Base-by-base conservation (phyloP, 2,113 vertebrate genomes). In the Arothron firmamentum region DNA sequence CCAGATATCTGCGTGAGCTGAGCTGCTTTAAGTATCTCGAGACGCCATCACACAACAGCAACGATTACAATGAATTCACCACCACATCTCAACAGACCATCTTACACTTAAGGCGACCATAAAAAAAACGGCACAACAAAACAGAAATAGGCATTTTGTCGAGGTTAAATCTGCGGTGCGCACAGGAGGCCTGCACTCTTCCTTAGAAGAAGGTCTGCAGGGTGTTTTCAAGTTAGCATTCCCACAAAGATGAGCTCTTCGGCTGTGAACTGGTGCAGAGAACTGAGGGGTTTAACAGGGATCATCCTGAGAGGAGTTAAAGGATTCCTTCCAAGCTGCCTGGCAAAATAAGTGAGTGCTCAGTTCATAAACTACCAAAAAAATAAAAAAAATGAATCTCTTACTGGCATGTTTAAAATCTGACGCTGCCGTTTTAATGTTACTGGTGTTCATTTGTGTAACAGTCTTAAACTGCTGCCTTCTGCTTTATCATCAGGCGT, bases 61-160 rank as follows among this genome's bases (percentile, higher is more conserved):
- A 58, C 10, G 3, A 43, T 61, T 49, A 77, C 55, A 52, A 71
- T 56, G 1, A 45, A 15, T 5, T 3, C 20, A 31, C 46, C 16
- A 67, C 65, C 66, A 75, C 52, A 56, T 23, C 53, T 23, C 41
- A 51, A 67, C 16, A 57, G 3, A 42, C 38, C 2, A 12, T 65
- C 52, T 75, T 79, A 74, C 62, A 77, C 64, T 72, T 79, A 82
- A 83, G 80, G 80, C 80, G 78, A 67, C 59, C 54, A 2, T 6
- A 63, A 25, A 38, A 1, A 46, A 19, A 52, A 21, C 25, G 2
- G 5, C 18, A 46, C 23, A 43, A 15, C 13, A 25, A 9, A 52
- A 53, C 17, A 52, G 20, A 15, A 38, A 67, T 51, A 46, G 53
- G 19, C 18, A 62, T 49, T 67, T 70, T 48, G 19, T 28, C 46